Conservation (phyloP, 2,113 vertebrate genomes). For the Oncorhynchus clarkii region DNA sequence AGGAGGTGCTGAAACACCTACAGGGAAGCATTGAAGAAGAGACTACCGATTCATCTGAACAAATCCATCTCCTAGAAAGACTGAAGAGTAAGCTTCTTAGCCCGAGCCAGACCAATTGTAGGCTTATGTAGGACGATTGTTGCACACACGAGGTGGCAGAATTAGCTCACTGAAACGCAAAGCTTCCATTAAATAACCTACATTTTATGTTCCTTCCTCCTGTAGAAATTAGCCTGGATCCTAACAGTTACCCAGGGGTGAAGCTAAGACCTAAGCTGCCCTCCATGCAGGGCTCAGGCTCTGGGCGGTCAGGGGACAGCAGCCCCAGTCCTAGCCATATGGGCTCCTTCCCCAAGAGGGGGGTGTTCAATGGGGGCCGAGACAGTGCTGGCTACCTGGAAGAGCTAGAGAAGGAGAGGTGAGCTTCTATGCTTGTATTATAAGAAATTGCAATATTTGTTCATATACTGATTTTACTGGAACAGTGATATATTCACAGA, state of each 20-base stretch:
- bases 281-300: conserved; percentile 68
- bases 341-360: conserved; percentile 84
- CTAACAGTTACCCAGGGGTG: conserved; percentile 79
- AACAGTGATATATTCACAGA: too few species aligned
- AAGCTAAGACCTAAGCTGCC: conserved; percentile 82
- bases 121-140: too few species aligned
- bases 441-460: too few species aligned
- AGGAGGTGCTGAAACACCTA: conserved; percentile 98
- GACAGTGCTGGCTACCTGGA: conserved; percentile 90
- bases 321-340: conserved; percentile 61
- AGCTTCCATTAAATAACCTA: not conserved
- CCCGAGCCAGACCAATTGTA: too few species aligned
- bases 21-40: conserved; percentile 98
- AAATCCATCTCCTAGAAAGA: conserved; percentile 89
- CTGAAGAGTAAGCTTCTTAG: conserved; percentile 82
- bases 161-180: too few species aligned
- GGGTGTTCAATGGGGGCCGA: conserved; percentile 79
- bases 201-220: not conserved
- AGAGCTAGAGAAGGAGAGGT: conserved; percentile 97
- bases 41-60: conserved; percentile 84
- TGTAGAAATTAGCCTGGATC: conserved; percentile 90
- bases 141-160: too few species aligned
- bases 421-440: conserved; percentile 11
- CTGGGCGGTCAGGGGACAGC: conserved; percentile 82
- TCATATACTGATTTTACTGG: too few species aligned